Percentiles rank a stretch among this genome's conserved stretches.
Evolutionary conservation across 2,888 invertebrate genomes (phyloP).

Genomic region (Ceriagrion tenellum): DNA sequence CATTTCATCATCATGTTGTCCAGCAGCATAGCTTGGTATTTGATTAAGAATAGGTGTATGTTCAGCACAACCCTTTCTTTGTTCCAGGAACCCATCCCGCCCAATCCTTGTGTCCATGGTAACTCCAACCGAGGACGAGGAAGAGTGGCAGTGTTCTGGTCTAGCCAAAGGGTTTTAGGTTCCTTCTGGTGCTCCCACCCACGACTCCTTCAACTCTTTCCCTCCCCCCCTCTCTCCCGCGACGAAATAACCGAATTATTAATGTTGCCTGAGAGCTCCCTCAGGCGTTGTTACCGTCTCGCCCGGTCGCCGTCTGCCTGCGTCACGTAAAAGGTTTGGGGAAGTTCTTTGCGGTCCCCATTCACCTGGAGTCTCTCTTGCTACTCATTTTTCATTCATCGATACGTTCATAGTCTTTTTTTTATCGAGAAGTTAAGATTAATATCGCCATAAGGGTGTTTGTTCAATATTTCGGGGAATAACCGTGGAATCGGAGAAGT

Average conservation of each 20-base stretch:
- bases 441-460: too few relatives aligned
- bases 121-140: not conserved
- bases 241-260: not conserved
- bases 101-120: not conserved
- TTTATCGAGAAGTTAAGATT: too few relatives aligned
- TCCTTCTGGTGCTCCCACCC: not conserved
- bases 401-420: too few relatives aligned
- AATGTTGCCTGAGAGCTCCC: slow-evolving; percentile 11
- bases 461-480: too few relatives aligned
- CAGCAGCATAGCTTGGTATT: too few relatives aligned
- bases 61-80: too few relatives aligned
- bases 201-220: too few relatives aligned
- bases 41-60: too few relatives aligned
- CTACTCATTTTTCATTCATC: not conserved
- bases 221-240: not conserved
- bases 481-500: too few relatives aligned
- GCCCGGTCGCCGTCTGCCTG: not conserved
- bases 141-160: not conserved
- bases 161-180: not conserved
- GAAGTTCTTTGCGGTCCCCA: not conserved
- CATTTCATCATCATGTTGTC: too few relatives aligned
- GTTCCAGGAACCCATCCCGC: not conserved
- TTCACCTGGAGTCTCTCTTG: not conserved
- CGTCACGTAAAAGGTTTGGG: not conserved
- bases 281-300: not conserved